Base-by-base conservation (phyloP, 2,888 invertebrate species). In the Dynastes grantii region DNA sequence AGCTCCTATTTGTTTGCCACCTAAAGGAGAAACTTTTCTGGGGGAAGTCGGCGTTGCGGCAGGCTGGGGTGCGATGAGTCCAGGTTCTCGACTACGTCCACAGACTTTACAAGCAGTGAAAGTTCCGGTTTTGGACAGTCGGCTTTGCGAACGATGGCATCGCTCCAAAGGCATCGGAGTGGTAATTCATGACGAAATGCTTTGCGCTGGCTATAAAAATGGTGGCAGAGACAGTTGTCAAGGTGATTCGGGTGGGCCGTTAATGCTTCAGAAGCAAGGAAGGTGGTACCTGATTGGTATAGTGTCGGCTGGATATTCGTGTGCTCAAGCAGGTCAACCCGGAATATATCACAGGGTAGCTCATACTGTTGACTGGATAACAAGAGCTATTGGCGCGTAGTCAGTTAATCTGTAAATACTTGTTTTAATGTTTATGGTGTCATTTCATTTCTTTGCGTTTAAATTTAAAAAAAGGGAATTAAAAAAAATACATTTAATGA, bases 331-430 rank as follows among this genome's bases (percentile, higher is more conserved):
- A 16, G 97, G 97, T 22, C 97, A 97, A 86, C 97, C 97, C 0
- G 97, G 97, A 70, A 97, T 97, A 84, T 97, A 97, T 89, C 97
- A 97, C 88, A 92, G 97, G 83, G 97, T 97, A 5, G 95, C 97
- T 0, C 96, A 96, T 86, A 97, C 97, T 0, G 96, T 97, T 5
- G 97, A 97, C 88, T 97, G 97, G 97, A 96, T 97, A 84, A 93
- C 92, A 8, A 91, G 92, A 87, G 91, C 92, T 76, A 92, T 92
- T 82, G 92, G 92, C 83, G 88, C 90, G 83, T 90, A 82, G 79
- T 80, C 71, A 49, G 51, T 65, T 40, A 29, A 37, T 51, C 27
- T 76, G 65, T 76, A 76, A 29, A 76, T 65, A 55, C 16, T 37
- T 13, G 29, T 45, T 64, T 76, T 11, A 45, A 13, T 29, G n/a